Evolutionary conservation across 2,888 invertebrate species (phyloP).

Genomic region (Nyleta sp.): DNA sequence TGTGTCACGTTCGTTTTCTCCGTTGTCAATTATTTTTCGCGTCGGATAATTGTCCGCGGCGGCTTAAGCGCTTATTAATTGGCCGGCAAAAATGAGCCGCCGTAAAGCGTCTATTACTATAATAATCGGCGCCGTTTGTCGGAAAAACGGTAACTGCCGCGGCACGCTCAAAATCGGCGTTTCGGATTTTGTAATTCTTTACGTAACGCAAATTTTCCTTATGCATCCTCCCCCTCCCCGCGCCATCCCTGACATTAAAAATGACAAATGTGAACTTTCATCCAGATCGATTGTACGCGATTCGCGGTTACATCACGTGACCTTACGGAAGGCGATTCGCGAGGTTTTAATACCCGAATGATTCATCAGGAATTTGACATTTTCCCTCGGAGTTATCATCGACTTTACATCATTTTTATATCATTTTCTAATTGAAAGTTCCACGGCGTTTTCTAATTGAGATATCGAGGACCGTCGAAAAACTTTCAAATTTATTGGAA

Average conservation of each 20-base stretch:
- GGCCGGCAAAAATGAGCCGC: conserved; percentile 26
- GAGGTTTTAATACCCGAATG: conserved; percentile 3
- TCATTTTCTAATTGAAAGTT: conserved; percentile 12
- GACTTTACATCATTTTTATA: conserved; percentile 2
- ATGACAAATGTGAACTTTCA: conserved; percentile 37
- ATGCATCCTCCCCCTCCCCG: no score
- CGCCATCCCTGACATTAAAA: conserved; percentile 44
- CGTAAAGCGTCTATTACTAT: conserved; percentile 28
- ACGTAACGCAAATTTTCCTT: conserved; percentile 34
- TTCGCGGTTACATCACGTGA: conserved; percentile 20
- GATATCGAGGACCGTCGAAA: no score
- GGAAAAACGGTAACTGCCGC: conserved; percentile 32
- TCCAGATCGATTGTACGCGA: conserved; percentile 24
- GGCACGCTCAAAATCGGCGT: conserved; percentile 23
- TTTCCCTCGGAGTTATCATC: neutral
- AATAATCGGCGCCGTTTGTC: conserved; percentile 16
- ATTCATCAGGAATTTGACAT: conserved; percentile 39
- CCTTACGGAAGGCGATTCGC: neutral
- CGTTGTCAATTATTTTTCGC: conserved; percentile 23
- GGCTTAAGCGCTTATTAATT: conserved; percentile 39
- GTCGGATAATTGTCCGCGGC: conserved; percentile 23
- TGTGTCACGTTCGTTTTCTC: conserved; percentile 27
- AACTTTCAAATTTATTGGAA: neutral
- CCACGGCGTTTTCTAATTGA: no score
- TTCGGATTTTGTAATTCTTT: conserved; percentile 38